Evolutionary conservation across 2,797 vertebrate species (phyloP), one percentile per base, ranked within the genome.

Genomic region (Pangasius mekongensis): DNA sequence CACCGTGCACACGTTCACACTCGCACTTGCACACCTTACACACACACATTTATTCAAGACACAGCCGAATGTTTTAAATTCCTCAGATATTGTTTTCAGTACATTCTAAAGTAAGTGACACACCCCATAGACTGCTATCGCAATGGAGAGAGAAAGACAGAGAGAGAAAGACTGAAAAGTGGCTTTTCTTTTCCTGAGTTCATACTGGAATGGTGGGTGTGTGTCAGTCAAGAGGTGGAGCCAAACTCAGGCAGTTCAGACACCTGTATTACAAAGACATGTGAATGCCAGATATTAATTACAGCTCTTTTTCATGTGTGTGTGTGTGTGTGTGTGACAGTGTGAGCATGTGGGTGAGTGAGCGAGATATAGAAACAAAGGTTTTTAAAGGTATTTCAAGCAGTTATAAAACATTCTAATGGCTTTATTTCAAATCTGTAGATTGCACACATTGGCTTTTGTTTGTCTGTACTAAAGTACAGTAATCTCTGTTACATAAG

Each of bases 121-220:
- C 83, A 69, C n/a, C 83, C n/a, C 62, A 22, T 14, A 2, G 47
- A 69, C 43, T 67, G 27, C 49, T 33, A 54, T 66, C 49, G 62
- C 4, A 18, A 67, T 6, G 67, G 9, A 67, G 43, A 10, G 33
- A 73, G n/a, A 83, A n/a, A 76, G 62, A 81, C 27, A 74, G 30
- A 33, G 24, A 39, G 36, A 73, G 27, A 64, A 3, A 14, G 36
- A 43, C 13, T 78, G 8, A 85, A 60, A 82, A 1, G 36, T 69
- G 49, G 5, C 11, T 86, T 82, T 86, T 64, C 14, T 78, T 76
- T 87, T n/a, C 81, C 81, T 52, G 27, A 78, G 64, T 69, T 73
- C 62, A 89, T 82, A 85, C 82, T 67, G 84, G 14, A 88, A 84
- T 80, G 58, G 66, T 82, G 33, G 69, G 88, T 71, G 87, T 90